Conservation (phyloP, 2,113 vertebrate species). For the Clarias batrachus region DNA sequence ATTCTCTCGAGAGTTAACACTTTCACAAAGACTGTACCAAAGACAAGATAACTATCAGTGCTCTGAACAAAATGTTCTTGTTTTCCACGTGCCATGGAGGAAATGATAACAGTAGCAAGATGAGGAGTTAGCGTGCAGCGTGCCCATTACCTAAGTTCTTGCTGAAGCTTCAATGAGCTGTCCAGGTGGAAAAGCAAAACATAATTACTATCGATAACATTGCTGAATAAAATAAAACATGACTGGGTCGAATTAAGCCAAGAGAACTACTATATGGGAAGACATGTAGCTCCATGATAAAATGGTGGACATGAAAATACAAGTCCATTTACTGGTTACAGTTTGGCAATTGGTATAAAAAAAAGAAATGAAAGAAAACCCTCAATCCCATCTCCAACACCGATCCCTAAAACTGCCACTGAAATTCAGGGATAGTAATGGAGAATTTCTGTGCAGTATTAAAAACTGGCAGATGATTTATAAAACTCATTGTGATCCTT, state of each 20-base stretch:
- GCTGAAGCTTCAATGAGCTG: slow-evolving; percentile 82
- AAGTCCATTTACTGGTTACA: not conserved
- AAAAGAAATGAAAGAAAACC: not conserved
- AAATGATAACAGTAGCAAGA: slow-evolving; percentile 37
- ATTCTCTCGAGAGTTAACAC: not conserved
- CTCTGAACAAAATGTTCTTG: slow-evolving; percentile 12
- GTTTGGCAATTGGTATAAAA: slow-evolving; percentile 3
- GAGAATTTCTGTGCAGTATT: too few relatives aligned
- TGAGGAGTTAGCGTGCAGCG: slow-evolving; percentile 57
- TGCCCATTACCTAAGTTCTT: slow-evolving; percentile 74
- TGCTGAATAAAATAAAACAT: slow-evolving; percentile 9
- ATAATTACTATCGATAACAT: slow-evolving; percentile 41
- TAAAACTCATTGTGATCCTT: not conserved
- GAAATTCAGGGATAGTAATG: not conserved
- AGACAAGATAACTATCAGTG: slow-evolving; percentile 2
- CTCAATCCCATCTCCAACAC: not conserved
- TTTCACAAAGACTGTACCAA: not conserved
- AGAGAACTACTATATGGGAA: not conserved
- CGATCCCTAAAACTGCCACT: not conserved
- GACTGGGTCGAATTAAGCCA: slow-evolving; percentile 1
- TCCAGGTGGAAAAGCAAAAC: slow-evolving; percentile 58
- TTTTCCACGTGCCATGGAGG: slow-evolving; percentile 21
- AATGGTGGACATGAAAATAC: not conserved
- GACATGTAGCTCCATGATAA: not conserved
- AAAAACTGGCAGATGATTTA: not conserved